These are phyloP conservation scores for Eilema caniola DNA, from an alignment of 2,888 invertebrate species.

Conservation along the genomic window DNA sequence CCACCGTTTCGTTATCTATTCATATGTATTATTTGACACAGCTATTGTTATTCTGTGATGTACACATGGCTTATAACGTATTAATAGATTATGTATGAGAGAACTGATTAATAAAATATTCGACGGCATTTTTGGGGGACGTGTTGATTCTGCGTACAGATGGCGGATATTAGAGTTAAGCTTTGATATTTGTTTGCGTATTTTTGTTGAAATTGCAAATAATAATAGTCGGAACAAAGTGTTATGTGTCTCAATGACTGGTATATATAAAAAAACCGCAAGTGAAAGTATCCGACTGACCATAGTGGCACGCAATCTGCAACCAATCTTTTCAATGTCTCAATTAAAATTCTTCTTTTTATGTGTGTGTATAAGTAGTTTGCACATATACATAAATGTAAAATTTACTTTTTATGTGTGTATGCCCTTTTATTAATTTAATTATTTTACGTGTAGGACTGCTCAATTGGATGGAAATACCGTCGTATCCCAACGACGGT, in stretches of 20 bases:
- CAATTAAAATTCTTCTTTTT: no score
- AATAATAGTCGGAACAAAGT: background rate
- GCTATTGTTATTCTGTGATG: conserved; percentile 49
- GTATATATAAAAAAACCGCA: background rate
- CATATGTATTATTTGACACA: conserved; percentile 51
- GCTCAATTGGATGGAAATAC: no score
- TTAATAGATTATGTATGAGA: conserved; percentile 42
- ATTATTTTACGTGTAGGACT: no score
- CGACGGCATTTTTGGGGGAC: conserved; percentile 25
- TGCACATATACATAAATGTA: no score
- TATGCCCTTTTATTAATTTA: no score
- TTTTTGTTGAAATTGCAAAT: background rate
- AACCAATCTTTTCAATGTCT: no score
- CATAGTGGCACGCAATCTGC: no score
- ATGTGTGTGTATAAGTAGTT: no score
- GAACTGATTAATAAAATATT: conserved; percentile 46
- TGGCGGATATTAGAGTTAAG: background rate
- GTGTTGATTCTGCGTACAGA: conserved; percentile 30
- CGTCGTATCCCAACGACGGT: no score
- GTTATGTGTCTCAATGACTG: background rate
- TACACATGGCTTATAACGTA: conserved; percentile 26
- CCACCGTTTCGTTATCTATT: conserved; percentile 40
- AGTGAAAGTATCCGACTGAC: background rate
- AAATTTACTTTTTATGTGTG: no score
- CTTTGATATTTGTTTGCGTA: background rate